These are phyloP conservation scores for Dipodomys stephensi DNA, from an alignment of 2,113 vertebrate species.

Conservation along the genomic window DNA sequence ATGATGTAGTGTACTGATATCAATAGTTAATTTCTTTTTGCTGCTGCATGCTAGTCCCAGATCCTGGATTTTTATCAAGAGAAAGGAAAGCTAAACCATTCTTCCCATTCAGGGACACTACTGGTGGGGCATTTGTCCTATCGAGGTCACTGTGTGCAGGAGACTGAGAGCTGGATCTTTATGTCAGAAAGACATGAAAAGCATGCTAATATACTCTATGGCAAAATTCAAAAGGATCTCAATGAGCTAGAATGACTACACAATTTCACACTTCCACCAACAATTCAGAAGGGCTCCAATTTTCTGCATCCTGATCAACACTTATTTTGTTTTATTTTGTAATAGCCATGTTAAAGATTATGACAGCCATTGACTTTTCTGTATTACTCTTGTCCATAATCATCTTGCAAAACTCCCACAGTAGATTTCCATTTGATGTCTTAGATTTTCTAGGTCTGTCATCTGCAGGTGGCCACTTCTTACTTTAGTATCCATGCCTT, in stretches of 20 bases:
- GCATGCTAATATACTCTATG: no score
- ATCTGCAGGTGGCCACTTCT: not conserved
- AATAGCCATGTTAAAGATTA: not conserved
- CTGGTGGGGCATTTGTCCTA: no score
- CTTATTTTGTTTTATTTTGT: not conserved
- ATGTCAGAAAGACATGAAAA: not conserved
- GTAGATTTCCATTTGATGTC: not conserved
- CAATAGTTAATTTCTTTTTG: not conserved
- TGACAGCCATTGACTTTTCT: not conserved
- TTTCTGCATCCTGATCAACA: not conserved
- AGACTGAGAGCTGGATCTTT: not conserved
- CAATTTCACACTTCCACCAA: no score
- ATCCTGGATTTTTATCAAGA: not conserved
- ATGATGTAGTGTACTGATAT: accelerated
- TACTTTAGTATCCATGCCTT: not conserved
- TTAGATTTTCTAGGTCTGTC: not conserved
- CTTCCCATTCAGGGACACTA: not conserved
- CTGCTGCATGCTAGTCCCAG: not conserved
- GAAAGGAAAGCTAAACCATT: not conserved
- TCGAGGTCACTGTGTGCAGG: not conserved
- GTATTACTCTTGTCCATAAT: not conserved
- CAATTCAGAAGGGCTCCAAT: not conserved
- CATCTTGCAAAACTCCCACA: not conserved
- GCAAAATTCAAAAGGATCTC: not conserved
- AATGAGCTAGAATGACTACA: not conserved